A percentile compares a stretch with the other conserved stretches of the same genome.
Evolutionary conservation across 2,797 vertebrate species (phyloP).

Genomic region (Pangasius krempfi): DNA sequence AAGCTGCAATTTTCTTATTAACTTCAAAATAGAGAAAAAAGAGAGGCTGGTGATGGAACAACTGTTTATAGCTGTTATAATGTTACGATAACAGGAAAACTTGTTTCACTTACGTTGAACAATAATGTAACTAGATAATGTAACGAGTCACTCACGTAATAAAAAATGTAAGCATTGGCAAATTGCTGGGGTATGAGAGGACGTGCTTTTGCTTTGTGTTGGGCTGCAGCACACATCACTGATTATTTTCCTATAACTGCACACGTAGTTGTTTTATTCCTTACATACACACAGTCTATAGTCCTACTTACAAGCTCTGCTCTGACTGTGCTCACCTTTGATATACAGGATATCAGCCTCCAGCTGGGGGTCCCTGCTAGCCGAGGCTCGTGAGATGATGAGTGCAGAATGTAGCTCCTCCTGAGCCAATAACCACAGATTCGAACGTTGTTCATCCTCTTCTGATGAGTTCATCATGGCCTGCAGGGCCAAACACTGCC

Average conservation of each 20-base stretch:
- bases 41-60: neutral
- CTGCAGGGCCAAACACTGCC: slow-evolving; percentile 67
- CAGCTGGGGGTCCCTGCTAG: slow-evolving; percentile 69
- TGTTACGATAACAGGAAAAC: neutral
- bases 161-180: neutral
- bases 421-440: slow-evolving; percentile 65
- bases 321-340: slow-evolving; percentile 70
- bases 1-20: neutral
- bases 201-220: neutral
- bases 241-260: neutral
- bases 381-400: slow-evolving; percentile 68
- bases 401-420: slow-evolving; percentile 71
- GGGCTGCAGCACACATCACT: neutral
- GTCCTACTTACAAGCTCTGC: neutral
- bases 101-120: neutral
- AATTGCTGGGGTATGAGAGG: neutral
- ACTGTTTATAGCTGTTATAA: neutral
- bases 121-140: neutral
- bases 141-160: neutral
- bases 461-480: slow-evolving; percentile 44
- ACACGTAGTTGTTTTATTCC: neutral
- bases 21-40: neutral
- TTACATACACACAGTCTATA: neutral
- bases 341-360: slow-evolving; percentile 81
- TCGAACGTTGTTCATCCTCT: slow-evolving; percentile 4